phyloP scores from a whole-genome alignment of 2,888 invertebrate species.

The Leptinotarsa juncta region DNA sequence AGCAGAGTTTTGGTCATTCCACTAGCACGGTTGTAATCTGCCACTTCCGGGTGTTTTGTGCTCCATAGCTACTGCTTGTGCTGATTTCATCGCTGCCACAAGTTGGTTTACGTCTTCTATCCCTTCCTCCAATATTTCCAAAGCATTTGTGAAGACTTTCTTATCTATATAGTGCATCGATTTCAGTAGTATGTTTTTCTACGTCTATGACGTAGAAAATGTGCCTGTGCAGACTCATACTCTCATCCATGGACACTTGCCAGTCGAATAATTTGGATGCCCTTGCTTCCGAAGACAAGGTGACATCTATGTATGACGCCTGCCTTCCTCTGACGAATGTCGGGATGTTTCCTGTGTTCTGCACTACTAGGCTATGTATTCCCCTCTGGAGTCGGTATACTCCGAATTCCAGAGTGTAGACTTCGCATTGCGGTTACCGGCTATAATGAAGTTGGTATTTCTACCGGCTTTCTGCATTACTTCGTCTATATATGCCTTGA shows the following conservation, averaged over 20 bases:
- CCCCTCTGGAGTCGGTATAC: slow-evolving; percentile 12
- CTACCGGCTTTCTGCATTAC: slow-evolving; percentile 14
- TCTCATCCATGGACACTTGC: not conserved
- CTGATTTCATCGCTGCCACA: not conserved
- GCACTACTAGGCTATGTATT: slow-evolving; percentile 2
- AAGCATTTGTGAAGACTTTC: not conserved
- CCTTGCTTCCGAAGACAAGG: slow-evolving; percentile 3
- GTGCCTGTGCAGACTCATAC: not conserved
- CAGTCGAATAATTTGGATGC: slow-evolving; percentile 4
- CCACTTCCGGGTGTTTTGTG: not conserved
- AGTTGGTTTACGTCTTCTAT: not conserved
- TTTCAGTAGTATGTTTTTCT: too few species aligned
- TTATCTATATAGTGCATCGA: not conserved
- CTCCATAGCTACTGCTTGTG: not conserved
- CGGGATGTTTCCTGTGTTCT: not conserved
- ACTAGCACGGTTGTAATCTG: slow-evolving; percentile 1
- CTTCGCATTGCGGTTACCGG: slow-evolving; percentile 25
- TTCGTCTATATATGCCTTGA: slow-evolving; percentile 11
- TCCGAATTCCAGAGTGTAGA: slow-evolving; percentile 16
- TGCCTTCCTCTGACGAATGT: slow-evolving; percentile 13
- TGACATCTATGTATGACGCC: slow-evolving; percentile 3
- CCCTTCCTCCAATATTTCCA: not conserved
- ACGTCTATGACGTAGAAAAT: not conserved
- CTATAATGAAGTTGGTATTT: not conserved
- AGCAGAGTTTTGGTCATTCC: slow-evolving; percentile 7